These are phyloP conservation scores for Zaprionus inermis DNA, from an alignment of 1,140 invertebrate genomes.

Conservation along the genomic window DNA sequence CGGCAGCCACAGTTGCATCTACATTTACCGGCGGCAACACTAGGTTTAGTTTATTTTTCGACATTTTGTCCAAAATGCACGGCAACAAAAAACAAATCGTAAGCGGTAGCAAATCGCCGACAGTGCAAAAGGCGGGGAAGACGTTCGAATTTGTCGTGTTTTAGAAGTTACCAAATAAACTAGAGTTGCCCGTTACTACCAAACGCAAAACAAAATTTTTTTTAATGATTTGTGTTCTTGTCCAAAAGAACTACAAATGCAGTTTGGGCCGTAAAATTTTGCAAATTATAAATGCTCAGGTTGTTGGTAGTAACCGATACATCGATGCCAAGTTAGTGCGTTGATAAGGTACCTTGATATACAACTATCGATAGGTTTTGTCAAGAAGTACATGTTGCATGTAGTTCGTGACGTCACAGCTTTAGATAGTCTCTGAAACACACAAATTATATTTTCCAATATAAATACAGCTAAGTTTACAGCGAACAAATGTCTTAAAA, in stretches of 20 bases:
- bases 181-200: conserved; percentile 9
- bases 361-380: conserved; percentile 4
- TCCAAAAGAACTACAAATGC: conserved; percentile 13
- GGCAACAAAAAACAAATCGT: conserved; percentile 24
- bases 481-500: background rate
- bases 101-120: conserved; percentile 26
- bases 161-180: background rate
- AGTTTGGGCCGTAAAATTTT: conserved; percentile 27
- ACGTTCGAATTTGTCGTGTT: conserved; percentile 7
- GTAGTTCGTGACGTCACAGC: background rate
- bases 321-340: background rate
- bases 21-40: conserved; percentile 94
- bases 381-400: background rate
- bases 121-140: conserved; percentile 30
- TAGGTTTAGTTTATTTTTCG: conserved; percentile 97
- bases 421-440: background rate
- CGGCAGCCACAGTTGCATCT: conserved; percentile 88
- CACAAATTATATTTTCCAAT: background rate
- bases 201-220: background rate
- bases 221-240: background rate
- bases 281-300: conserved; percentile 30
- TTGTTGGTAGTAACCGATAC: conserved; percentile 25
- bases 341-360: background rate
- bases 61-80: conserved; percentile 86
- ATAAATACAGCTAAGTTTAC: background rate